Base-by-base conservation (phyloP, 2,888 invertebrate genomes). In the Hyppa rectilinea region DNA sequence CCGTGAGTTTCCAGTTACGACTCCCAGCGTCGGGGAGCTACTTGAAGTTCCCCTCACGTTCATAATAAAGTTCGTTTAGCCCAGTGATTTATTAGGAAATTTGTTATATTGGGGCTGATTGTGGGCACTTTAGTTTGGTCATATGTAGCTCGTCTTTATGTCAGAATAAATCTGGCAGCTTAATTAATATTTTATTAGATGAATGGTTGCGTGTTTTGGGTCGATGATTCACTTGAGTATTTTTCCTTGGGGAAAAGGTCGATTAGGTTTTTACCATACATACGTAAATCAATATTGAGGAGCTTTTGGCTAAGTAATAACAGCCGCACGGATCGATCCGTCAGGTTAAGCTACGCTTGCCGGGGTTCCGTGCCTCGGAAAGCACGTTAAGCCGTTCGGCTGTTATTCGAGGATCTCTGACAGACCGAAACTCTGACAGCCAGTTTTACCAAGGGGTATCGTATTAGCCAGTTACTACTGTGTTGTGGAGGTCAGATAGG, bases 1-100 rank as follows among this genome's bases (percentile, higher is more conserved):
- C 80, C 79, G 74, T 70, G 79, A 81, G 81, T 84, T 80, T 50
- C 50, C 36, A 61, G 60, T 47, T 34, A 83, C 71, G 67, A 75
- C 45, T 49, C 50, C 34, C 17, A 61, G n/a, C 56, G 4, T 43
- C n/a, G 14, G 29, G 38, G 29, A 62, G 55, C 53, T 55, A 63
- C 75, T 83, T 65, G 52, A 78, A 60, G 36, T 80, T 72, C 83
- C 29, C 45, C 71, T 78, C 81, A 85, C 84, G 83, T 77, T 63
- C 63, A 78, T 56, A 75, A 73, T 76, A 76, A 68, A 76, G 68
- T 77, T 67, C 65, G 71, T 72, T 78, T 70, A 77, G 50, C 45
- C 60, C 64, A 64, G 38, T 70, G 81, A 81, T 87, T 77, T 78
- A 84, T 83, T 60, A 26, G 36, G 60, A 34, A 66, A 75, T 79